Conservation (phyloP, 2,797 vertebrate genomes). For the Lerista edwardsae region DNA sequence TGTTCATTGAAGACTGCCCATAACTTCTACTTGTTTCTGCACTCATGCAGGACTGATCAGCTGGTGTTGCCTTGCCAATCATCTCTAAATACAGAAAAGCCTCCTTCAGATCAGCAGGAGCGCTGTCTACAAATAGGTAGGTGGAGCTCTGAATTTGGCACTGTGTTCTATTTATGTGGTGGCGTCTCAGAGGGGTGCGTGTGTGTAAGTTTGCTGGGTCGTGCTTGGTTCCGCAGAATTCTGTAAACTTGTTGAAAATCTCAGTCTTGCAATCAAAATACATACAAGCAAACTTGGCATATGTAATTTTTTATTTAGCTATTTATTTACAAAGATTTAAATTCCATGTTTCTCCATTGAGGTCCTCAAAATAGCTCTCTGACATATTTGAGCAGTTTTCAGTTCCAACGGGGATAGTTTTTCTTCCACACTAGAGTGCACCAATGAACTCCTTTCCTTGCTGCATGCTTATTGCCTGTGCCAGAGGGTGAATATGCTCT, state of each 20-base stretch:
- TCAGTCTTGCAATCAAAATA: background rate
- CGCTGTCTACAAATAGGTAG: constrained; percentile 46
- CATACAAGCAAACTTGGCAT: background rate
- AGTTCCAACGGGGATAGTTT: background rate
- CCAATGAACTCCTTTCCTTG: background rate
- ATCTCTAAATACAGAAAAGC: constrained; percentile 15
- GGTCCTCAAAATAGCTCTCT: too few relatives aligned
- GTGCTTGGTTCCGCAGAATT: background rate
- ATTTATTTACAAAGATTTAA: too few relatives aligned
- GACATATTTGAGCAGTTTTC: background rate
- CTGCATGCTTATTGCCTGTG: background rate
- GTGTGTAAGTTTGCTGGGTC: background rate
- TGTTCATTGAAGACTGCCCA: background rate
- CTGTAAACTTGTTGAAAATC: background rate
- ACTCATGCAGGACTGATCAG: constrained; percentile 52
- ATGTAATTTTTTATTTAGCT: too few relatives aligned
- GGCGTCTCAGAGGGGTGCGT: background rate
- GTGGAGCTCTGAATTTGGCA: background rate
- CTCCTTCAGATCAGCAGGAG: constrained; percentile 27
- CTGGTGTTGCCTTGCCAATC: constrained; percentile 29
- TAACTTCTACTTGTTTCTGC: background rate
- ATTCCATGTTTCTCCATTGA: background rate
- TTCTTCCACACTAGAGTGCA: too few relatives aligned
- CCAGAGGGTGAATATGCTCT: too few relatives aligned
- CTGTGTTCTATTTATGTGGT: background rate